A percentile compares a stretch with the other conserved stretches of the same genome.
These are phyloP conservation scores for Gymnogyps californianus DNA, from an alignment of 2,113 vertebrate species.

Conservation along the genomic window DNA sequence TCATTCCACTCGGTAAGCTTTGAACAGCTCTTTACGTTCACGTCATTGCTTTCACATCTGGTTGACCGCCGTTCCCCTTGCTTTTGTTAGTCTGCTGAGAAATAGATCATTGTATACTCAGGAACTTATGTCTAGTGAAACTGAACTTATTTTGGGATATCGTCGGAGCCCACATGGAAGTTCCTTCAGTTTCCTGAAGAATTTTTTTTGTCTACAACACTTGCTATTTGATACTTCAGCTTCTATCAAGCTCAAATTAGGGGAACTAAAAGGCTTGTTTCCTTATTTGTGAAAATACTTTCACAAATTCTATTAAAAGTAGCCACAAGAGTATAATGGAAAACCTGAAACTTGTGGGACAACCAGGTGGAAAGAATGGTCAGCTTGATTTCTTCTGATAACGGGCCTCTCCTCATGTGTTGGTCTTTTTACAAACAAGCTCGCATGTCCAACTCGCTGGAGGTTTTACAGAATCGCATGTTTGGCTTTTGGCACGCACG, in stretches of 20 bases:
- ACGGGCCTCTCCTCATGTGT: not conserved
- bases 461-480: accelerated
- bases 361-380: not conserved
- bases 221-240: not conserved
- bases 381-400: too few relatives aligned
- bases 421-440: not conserved
- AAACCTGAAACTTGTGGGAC: not conserved
- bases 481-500: accelerated
- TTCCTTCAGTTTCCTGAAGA: not conserved
- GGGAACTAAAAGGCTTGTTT: not conserved
- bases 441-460: not conserved
- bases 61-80: not conserved
- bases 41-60: not conserved
- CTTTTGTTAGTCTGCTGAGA: not conserved
- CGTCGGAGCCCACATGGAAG: not conserved
- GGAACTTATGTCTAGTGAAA: not conserved
- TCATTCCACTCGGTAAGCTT: not conserved
- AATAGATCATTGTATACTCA: not conserved
- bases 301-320: not conserved
- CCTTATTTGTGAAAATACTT: not conserved
- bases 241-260: not conserved
- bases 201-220: too few relatives aligned
- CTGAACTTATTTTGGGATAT: not conserved
- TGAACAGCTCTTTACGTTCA: not conserved
- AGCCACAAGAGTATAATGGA: not conserved